Evolutionary conservation across 37 sponge, comb jelly and placozoan genomes (phyloP).

Genomic region (Hexactinellida sp.): DNA sequence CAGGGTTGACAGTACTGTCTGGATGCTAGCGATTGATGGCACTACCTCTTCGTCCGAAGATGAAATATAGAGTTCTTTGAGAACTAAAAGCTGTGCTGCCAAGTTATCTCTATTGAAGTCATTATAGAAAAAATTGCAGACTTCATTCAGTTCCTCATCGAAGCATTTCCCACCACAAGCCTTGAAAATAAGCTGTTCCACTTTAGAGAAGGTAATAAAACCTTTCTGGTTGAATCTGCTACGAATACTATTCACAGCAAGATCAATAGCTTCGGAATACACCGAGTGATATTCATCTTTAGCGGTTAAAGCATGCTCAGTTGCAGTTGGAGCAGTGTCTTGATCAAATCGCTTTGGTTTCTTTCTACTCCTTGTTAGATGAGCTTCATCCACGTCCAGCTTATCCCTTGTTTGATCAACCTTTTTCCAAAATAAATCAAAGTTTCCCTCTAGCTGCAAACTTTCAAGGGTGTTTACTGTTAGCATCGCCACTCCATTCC

Average conservation of each 20-base stretch:
- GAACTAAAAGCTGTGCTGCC: conserved; percentile 27
- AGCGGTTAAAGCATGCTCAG: neutral
- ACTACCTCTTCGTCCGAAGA: conserved; percentile 21
- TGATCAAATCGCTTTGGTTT: conserved; percentile 2
- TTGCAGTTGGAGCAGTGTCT: neutral
- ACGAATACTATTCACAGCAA: neutral
- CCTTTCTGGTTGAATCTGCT: conserved; percentile 24
- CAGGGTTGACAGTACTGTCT: conserved; percentile 26
- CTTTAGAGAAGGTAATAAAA: neutral
- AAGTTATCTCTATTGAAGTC: conserved; percentile 32
- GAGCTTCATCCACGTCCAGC: conserved; percentile 17
- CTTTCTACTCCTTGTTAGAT: conserved; percentile 15
- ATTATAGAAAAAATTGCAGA: conserved; percentile 29
- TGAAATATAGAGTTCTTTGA: conserved; percentile 16
- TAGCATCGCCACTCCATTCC: conserved; percentile 6
- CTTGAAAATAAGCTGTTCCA: conserved; percentile 23
- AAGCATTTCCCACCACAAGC: conserved; percentile 14
- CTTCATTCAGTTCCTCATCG: neutral
- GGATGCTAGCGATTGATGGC: conserved; percentile 32
- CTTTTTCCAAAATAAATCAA: neutral
- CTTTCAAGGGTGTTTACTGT: neutral
- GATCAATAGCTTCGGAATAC: conserved; percentile 30
- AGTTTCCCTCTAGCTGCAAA: neutral
- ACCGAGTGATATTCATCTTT: conserved; percentile 16
- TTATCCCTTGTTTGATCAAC: neutral